Conservation (phyloP, 2,888 invertebrate genomes). For the Beris chalybata region DNA sequence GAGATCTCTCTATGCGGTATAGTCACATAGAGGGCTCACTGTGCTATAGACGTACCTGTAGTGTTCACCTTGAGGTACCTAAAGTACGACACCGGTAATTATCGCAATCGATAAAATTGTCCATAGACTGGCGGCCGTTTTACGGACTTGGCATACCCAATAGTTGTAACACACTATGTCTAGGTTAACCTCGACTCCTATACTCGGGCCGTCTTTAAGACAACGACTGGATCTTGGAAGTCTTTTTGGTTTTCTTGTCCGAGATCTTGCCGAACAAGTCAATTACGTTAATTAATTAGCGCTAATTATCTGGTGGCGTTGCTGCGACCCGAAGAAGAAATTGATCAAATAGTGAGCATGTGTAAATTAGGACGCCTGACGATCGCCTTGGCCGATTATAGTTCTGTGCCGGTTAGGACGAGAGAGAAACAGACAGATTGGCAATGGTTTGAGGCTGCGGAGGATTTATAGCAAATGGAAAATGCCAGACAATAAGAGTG, state of each 20-base stretch:
- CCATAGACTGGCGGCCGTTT: neutral
- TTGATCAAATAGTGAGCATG: slow-evolving; percentile 9
- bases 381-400: no score
- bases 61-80: no score
- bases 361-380: no score
- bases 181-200: neutral
- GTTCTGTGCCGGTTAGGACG: no score
- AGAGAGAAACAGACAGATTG: no score
- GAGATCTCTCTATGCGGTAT: no score
- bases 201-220: neutral
- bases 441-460: no score
- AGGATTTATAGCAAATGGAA: no score
- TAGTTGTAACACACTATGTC: neutral
- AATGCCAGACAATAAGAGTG: no score
- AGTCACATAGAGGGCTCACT: no score
- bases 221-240: neutral
- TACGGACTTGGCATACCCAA: neutral
- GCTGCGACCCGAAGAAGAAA: slow-evolving; percentile 2
- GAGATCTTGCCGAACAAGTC: slow-evolving; percentile 13
- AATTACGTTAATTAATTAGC: slow-evolving; percentile 18
- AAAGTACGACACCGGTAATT: slow-evolving; percentile 1
- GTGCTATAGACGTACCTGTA: no score
- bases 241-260: neutral
- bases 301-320: slow-evolving; percentile 11
- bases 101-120: slow-evolving; percentile 10